A percentile compares a stretch with the other conserved stretches of the same genome.
These are phyloP conservation scores for Cichlasoma orientale DNA, from an alignment of 2,797 vertebrate species.

Conservation along the genomic window DNA sequence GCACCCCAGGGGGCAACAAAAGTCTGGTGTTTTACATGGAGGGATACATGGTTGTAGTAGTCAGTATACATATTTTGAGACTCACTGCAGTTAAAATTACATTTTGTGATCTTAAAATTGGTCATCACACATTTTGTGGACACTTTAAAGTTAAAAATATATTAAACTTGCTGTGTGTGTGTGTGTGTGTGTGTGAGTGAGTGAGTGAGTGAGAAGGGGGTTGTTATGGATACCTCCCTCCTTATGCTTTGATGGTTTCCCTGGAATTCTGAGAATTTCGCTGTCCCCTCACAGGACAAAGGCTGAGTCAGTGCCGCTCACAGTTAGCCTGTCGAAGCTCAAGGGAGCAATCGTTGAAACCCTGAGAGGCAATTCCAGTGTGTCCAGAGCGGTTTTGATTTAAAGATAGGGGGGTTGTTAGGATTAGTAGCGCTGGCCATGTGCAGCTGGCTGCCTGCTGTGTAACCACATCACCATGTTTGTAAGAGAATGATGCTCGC, in stretches of 20 bases:
- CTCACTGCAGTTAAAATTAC: neutral
- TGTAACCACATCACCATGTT: neutral
- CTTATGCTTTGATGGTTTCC: slow-evolving; percentile 72
- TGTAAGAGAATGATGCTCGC: neutral
- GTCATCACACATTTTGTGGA: neutral
- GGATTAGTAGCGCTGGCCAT: neutral
- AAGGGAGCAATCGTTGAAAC: slow-evolving; percentile 47
- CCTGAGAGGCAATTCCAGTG: slow-evolving; percentile 31
- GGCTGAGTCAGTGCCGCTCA: slow-evolving; percentile 53
- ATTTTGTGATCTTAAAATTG: neutral
- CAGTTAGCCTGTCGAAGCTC: slow-evolving; percentile 31
- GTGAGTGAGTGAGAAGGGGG: neutral
- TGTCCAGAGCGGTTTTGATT: slow-evolving; percentile 24
- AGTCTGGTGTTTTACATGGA: neutral
- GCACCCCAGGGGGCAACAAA: neutral
- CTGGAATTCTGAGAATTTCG: slow-evolving; percentile 77
- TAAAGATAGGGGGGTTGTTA: slow-evolving; percentile 32
- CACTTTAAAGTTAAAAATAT: neutral
- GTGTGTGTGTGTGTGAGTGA: neutral
- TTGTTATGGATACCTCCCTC: slow-evolving; percentile 41
- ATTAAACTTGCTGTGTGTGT: neutral
- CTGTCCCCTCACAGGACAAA: slow-evolving; percentile 53
- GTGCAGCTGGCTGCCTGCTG: neutral
- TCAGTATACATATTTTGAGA: neutral
- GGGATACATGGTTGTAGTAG: neutral